These are phyloP conservation scores for Galemys pyrenaicus DNA, from an alignment of 2,113 vertebrate species.

Conservation along the genomic window DNA sequence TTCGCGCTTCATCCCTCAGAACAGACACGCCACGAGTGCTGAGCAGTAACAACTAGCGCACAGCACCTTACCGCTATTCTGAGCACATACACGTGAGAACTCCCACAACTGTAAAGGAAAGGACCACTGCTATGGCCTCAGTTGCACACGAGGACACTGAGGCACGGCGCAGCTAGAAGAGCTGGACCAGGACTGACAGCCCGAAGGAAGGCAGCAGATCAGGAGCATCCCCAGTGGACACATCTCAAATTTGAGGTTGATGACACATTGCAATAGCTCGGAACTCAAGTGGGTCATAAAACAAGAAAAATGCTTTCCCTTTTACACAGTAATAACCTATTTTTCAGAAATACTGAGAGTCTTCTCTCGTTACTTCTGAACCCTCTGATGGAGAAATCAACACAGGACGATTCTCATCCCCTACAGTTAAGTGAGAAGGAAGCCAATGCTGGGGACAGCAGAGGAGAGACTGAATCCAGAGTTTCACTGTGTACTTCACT, in stretches of 20 bases:
- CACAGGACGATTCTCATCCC: not conserved
- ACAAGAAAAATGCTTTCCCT: slow-evolving; percentile 26
- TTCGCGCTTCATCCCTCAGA: not conserved
- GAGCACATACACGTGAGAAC: not conserved
- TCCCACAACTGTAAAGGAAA: not conserved
- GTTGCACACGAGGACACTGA: not conserved
- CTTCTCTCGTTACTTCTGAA: slow-evolving; percentile 13
- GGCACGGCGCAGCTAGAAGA: not conserved
- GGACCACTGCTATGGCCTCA: not conserved
- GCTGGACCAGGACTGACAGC: not conserved
- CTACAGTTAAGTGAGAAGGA: not conserved
- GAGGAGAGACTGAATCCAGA: not conserved
- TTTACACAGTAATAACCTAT: slow-evolving; percentile 18
- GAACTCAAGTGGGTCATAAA: not conserved
- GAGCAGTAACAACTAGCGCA: not conserved
- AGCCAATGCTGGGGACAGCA: not conserved
- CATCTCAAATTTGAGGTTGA: slow-evolving; percentile 1
- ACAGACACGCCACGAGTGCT: not conserved
- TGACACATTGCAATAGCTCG: not conserved
- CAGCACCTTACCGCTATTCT: not conserved
- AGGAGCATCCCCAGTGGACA: not conserved
- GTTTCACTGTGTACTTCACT: not conserved
- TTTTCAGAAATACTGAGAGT: not conserved
- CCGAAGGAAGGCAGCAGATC: not conserved
- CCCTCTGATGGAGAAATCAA: not conserved